These are phyloP conservation scores for Caenorhabditis becei DNA, from an alignment of 2,888 invertebrate species.

Conservation along the genomic window DNA sequence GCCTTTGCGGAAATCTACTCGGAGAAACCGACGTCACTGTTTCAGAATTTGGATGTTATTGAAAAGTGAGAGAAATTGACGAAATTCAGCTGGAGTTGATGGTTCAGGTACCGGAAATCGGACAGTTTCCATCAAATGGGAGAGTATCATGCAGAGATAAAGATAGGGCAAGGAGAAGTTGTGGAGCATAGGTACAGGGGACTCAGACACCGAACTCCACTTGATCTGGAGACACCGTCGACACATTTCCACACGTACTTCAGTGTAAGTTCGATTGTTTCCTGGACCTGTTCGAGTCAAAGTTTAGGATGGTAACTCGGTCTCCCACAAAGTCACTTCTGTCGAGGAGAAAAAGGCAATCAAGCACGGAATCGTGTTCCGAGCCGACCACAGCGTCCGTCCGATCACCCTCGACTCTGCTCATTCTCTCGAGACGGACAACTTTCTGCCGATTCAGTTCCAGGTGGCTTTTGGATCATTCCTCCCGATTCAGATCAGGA, in stretches of 20 bases:
- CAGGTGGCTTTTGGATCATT: slow-evolving; percentile 17
- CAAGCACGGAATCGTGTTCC: slow-evolving; percentile 45
- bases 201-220: slow-evolving; percentile 30
- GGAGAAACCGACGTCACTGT: slow-evolving; percentile 31
- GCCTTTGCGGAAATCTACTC: slow-evolving; percentile 22
- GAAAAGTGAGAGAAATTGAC: slow-evolving; percentile 11
- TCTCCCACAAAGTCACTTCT: slow-evolving; percentile 28
- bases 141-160: slow-evolving; percentile 54
- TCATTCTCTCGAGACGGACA: slow-evolving; percentile 35
- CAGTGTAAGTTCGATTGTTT: slow-evolving; percentile 26
- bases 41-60: slow-evolving; percentile 39
- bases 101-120: slow-evolving; percentile 29
- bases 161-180: slow-evolving; percentile 25
- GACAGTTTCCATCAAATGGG: slow-evolving; percentile 54
- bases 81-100: background rate
- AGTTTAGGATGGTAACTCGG: slow-evolving; percentile 45
- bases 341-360: slow-evolving; percentile 11
- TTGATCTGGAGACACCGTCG: slow-evolving; percentile 10
- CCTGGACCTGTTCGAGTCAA: background rate
- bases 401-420: slow-evolving; percentile 24
- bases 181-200: slow-evolving; percentile 45
- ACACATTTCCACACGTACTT: slow-evolving; percentile 48
- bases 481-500: slow-evolving; percentile 41
- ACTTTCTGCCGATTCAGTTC: slow-evolving; percentile 47
- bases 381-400: slow-evolving; percentile 43